Conservation (phyloP, 2,888 invertebrate species). For the Caenorhabditis imperialis region DNA sequence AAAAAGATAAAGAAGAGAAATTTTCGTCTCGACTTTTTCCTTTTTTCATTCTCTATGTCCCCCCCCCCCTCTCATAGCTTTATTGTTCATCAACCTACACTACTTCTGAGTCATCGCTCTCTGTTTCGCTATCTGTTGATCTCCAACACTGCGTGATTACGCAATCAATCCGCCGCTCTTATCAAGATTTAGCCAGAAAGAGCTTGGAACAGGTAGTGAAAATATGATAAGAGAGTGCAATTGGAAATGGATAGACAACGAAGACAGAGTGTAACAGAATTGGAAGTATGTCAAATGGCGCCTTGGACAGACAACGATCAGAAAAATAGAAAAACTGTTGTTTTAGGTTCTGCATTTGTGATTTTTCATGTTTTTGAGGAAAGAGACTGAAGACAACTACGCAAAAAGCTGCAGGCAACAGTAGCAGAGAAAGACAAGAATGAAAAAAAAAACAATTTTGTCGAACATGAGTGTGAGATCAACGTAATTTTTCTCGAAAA, state of each 20-base stretch:
- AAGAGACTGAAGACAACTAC: no score
- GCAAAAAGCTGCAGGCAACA: no score
- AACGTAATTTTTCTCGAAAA: background rate
- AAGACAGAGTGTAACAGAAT: conserved; percentile 28
- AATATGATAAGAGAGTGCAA: conserved; percentile 36
- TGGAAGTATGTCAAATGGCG: conserved; percentile 28
- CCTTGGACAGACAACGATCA: conserved; percentile 10
- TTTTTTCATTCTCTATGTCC: conserved; percentile 7
- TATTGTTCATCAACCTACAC: conserved; percentile 22
- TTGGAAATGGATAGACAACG: conserved; percentile 2
- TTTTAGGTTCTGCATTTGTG: background rate
- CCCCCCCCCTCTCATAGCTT: conserved; percentile 2
- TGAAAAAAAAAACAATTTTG: background rate
- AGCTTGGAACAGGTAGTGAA: conserved; percentile 5
- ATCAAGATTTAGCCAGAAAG: conserved; percentile 25
- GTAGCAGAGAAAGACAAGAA: no score
- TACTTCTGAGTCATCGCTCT: conserved; percentile 38
- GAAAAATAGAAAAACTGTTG: background rate
- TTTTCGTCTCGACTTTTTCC: conserved; percentile 19
- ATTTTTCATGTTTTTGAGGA: no score
- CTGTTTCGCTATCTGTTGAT: conserved; percentile 13
- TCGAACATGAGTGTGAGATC: background rate
- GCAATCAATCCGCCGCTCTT: conserved; percentile 37
- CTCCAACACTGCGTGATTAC: conserved; percentile 22
- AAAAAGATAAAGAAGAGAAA: conserved; percentile 9